These are phyloP conservation scores for Myiagra hebetior DNA, from an alignment of 2,113 vertebrate genomes.

Conservation along the genomic window DNA sequence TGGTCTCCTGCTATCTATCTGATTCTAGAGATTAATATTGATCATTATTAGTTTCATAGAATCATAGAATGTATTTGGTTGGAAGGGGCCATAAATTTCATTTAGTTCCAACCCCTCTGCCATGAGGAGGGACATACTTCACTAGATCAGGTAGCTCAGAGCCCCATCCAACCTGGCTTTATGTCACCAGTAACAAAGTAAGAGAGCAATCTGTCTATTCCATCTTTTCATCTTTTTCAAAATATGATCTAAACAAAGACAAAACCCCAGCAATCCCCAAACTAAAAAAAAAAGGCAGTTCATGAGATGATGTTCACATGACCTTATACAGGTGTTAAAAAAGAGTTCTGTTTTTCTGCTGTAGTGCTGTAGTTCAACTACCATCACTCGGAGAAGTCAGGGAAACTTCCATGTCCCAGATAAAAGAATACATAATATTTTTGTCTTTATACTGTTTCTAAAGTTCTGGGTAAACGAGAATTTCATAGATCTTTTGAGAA, in stretches of 20 bases:
- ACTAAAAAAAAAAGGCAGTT: background rate
- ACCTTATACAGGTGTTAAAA: background rate
- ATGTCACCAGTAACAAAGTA: background rate
- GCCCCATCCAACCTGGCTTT: background rate
- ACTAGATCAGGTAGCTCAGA: background rate
- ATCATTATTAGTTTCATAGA: background rate
- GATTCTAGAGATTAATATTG: background rate
- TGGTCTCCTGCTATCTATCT: background rate
- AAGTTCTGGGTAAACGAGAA: background rate
- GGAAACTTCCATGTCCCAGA: background rate
- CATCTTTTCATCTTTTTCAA: background rate
- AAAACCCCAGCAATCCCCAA: fast-evolving
- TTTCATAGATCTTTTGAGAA: background rate
- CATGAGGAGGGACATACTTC: background rate
- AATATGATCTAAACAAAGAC: background rate
- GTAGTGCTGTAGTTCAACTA: background rate
- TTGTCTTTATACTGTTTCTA: background rate
- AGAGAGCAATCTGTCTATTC: background rate
- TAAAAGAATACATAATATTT: background rate
- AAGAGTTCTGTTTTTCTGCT: background rate
- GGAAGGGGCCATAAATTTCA: background rate
- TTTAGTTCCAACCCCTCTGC: no score
- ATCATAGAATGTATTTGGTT: background rate
- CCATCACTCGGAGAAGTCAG: background rate
- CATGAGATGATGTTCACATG: background rate